Base-by-base conservation (phyloP, 2,888 invertebrate genomes). In the Aradus depressus region DNA sequence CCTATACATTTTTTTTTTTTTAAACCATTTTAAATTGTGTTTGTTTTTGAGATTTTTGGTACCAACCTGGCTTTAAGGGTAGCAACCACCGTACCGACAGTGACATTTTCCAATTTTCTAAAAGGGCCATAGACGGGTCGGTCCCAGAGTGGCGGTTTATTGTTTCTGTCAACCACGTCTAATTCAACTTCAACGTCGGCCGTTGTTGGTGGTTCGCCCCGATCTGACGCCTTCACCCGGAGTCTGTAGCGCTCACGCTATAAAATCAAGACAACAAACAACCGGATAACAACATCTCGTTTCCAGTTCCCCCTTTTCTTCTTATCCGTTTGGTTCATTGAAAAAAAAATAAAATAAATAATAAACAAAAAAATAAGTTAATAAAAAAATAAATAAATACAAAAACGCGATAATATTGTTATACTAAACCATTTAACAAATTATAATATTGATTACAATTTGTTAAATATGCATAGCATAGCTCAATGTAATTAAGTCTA, bases 61-160 rank as follows among this genome's bases (percentile, higher is more conserved):
- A 63, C 63, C 57, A 63, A 63, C 91, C 91, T 90, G 80, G 92
- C 92, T 84, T 91, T 91, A 76, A 92, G 86, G 77, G 89, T 85
- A 79, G 90, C 90, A 81, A 92, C 90, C 82, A 88, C 86, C 76
- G 90, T 90, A 82, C 92, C 91, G 81, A 92, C 89, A 82, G 90
- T 90, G 81, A 91, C 89, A 86, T 92, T 92, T 85, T 93, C 92
- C 81, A 84, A 86, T 81, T 92, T 88, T 84, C 86, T 85, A 79
- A 89, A 89, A 78, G 91, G 91, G 79, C 92, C 90, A 81, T 92
- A 91, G 77, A 88, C 81, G 76, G 80, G 82, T 76, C 80, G 80
- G 79, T 88, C 91, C 92, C 90, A 93, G 75, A 88, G 83, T 74
- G 89, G 92, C 75, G 87, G 93, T 82, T 90, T 93, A 85, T 89